Evolutionary conservation across 1,140 invertebrate species (phyloP).

Genomic region (Drosophila quadrilineata): DNA sequence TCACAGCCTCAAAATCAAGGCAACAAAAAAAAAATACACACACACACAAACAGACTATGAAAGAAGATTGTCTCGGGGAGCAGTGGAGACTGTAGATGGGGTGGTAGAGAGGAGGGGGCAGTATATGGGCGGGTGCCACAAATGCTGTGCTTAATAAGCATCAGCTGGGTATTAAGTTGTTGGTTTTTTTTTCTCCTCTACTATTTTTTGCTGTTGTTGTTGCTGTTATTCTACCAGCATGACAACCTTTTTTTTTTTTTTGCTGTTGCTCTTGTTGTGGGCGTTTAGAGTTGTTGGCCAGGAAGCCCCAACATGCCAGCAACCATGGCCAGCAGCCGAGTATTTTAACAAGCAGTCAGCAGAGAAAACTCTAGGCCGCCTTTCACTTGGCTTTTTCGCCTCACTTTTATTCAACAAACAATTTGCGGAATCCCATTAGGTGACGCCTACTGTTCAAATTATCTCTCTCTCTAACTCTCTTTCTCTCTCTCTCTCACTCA

Average conservation of each 20-base stretch:
- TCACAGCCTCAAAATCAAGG: slow-evolving; percentile 72
- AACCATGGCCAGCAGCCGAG: slow-evolving; percentile 25
- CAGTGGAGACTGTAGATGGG: not conserved
- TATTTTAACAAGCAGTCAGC: slow-evolving; percentile 57
- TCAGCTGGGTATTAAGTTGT: slow-evolving; percentile 79
- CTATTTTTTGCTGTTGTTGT: not conserved
- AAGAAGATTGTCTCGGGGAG: not conserved
- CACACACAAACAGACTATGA: slow-evolving; percentile 39
- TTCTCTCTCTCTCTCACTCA: not conserved
- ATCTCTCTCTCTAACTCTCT: slow-evolving; percentile 52
- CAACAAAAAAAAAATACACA: too few species aligned
- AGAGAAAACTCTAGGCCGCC: slow-evolving; percentile 12
- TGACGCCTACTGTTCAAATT: slow-evolving; percentile 71
- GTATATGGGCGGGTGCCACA: slow-evolving; percentile 45
- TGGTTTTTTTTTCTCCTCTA: slow-evolving; percentile 61
- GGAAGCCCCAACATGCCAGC: too few species aligned
- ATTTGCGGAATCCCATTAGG: slow-evolving; percentile 76
- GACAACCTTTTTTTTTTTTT: slow-evolving; percentile 64
- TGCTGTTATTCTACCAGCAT: slow-evolving; percentile 59
- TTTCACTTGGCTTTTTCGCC: slow-evolving; percentile 24
- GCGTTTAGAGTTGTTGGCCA: too few species aligned
- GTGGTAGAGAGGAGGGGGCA: not conserved
- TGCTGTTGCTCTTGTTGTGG: not conserved
- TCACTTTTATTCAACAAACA: slow-evolving; percentile 62
- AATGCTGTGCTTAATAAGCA: slow-evolving; percentile 80